Percentiles rank a stretch among this genome's conserved stretches.
Conservation (phyloP, 2,797 vertebrate species). For the Pipistrellus pygmaeus region DNA sequence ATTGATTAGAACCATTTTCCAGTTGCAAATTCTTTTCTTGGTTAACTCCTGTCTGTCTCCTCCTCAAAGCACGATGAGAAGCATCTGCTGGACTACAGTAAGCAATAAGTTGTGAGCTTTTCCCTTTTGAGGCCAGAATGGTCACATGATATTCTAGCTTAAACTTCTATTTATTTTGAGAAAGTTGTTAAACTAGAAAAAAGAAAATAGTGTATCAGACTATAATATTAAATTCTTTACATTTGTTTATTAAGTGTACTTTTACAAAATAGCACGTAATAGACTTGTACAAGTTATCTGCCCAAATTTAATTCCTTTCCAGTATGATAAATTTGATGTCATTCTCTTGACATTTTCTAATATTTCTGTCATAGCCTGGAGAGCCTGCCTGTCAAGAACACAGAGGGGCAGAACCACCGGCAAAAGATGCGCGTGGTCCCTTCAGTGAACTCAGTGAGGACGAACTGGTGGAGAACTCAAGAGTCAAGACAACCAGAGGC, state of each 20-base stretch:
- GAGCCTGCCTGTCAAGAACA: conserved; percentile 69
- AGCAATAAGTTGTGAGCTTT: neutral
- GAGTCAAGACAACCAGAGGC: conserved; percentile 70
- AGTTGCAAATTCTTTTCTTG: neutral
- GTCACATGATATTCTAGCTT: conserved; percentile 19
- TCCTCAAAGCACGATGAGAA: neutral
- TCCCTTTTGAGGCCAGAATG: conserved; percentile 15
- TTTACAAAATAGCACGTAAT: conserved; percentile 6
- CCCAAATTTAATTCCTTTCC: neutral
- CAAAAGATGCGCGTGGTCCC: conserved; percentile 86
- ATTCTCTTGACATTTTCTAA: conserved; percentile 33
- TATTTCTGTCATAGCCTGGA: conserved; percentile 71
- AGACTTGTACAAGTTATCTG: neutral
- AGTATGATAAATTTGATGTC: neutral
- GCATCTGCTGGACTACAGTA: neutral
- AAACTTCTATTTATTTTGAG: conserved; percentile 46
- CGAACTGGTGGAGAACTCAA: conserved; percentile 84
- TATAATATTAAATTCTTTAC: conserved; percentile 61
- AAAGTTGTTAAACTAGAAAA: conserved; percentile 49
- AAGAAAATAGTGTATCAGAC: conserved; percentile 14
- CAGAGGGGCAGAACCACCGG: conserved; percentile 20
- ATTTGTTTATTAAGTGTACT: conserved; percentile 41
- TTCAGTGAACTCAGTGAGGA: conserved; percentile 93
- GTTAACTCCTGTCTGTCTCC: neutral
- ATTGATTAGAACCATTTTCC: neutral